Evolutionary conservation across 2,888 invertebrate genomes (phyloP).

Genomic region (Heterodera filipjevi): DNA sequence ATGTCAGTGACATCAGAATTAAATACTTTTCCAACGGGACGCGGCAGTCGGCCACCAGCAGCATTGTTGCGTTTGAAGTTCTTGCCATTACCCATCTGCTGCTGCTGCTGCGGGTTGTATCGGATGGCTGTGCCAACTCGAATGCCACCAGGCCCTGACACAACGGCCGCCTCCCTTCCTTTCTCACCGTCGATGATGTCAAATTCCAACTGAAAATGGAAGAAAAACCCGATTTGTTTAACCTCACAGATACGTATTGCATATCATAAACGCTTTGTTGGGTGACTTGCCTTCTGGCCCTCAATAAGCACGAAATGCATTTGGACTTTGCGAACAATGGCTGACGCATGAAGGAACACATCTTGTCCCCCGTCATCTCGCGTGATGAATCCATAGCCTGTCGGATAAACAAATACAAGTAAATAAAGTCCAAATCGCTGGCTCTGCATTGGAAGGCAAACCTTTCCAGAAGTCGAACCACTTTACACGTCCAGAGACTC

Average conservation of each 20-base stretch:
- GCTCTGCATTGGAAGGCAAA: not conserved
- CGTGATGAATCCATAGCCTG: constrained; percentile 91
- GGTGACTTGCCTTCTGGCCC: not conserved
- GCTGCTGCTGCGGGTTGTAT: not conserved
- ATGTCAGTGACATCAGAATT: too few species aligned
- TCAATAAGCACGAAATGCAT: constrained; percentile 3
- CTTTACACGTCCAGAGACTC: constrained; percentile 14
- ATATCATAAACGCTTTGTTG: too few species aligned
- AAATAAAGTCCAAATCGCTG: too few species aligned
- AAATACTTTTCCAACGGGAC: not conserved
- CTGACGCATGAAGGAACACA: constrained; percentile 84
- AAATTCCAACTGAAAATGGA: constrained; percentile 73
- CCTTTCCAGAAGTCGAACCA: constrained; percentile 21
- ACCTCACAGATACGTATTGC: too few species aligned
- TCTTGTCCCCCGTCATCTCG: constrained; percentile 98
- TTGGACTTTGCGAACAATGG: constrained; percentile 21
- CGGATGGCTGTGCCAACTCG: constrained; percentile 70
- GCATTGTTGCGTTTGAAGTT: not conserved
- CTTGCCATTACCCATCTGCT: not conserved
- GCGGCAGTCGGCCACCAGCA: not conserved
- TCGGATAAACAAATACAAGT: not conserved
- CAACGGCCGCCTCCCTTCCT: constrained; percentile 78
- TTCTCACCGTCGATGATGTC: constrained; percentile 93
- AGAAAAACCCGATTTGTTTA: not conserved
- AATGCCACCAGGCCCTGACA: constrained; percentile 91